These are phyloP conservation scores for Anguilla pacifica DNA, from an alignment of 2,797 vertebrate species.

Conservation along the genomic window DNA sequence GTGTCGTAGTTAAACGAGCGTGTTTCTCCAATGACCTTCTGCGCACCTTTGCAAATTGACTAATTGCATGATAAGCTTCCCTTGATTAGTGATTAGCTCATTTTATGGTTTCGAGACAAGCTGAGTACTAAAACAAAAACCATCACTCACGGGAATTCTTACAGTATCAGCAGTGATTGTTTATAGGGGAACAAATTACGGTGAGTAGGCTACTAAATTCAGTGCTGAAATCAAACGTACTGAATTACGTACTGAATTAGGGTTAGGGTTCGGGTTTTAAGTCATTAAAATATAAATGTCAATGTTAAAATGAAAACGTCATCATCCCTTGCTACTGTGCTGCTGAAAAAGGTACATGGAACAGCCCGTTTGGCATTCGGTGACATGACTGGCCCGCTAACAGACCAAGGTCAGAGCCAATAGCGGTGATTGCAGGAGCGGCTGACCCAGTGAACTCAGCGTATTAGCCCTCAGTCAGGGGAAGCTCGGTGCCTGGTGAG, in stretches of 20 bases:
- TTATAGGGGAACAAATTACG: neutral
- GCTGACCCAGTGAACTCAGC: neutral
- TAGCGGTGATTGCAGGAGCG: neutral
- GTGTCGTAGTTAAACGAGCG: slow-evolving; percentile 1
- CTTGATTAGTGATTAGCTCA: slow-evolving; percentile 27
- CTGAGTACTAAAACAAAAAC: neutral
- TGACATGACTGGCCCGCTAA: neutral
- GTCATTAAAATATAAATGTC: neutral
- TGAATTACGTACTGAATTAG: neutral
- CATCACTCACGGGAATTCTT: neutral
- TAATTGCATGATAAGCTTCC: slow-evolving; percentile 25
- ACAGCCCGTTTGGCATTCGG: neutral
- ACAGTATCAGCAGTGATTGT: neutral
- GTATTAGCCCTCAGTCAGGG: neutral
- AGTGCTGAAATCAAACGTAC: neutral
- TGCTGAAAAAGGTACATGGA: neutral
- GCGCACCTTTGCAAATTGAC: slow-evolving; percentile 26
- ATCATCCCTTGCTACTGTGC: neutral
- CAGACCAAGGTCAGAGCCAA: neutral
- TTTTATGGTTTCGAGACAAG: slow-evolving; percentile 25
- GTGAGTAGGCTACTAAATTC: neutral
- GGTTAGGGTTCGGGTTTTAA: no score
- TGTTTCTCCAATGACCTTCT: slow-evolving; percentile 27
- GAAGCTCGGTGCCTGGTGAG: neutral
- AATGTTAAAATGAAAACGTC: neutral